Evolutionary conservation across 2,113 vertebrate species (phyloP).

Genomic region (Hypomesus transpacificus): DNA sequence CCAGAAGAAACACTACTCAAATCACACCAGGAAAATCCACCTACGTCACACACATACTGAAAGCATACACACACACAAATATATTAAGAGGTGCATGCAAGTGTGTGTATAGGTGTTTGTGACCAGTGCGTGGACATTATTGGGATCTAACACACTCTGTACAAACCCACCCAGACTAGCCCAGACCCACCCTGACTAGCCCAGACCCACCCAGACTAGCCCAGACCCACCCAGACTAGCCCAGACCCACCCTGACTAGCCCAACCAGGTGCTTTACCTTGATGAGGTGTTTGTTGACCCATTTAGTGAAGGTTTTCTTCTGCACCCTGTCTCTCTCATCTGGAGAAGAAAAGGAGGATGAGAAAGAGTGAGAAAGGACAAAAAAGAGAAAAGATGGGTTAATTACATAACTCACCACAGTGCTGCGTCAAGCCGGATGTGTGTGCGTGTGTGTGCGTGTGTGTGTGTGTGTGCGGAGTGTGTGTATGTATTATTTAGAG

Average conservation of each 20-base stretch:
- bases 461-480: not conserved
- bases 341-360: conserved; percentile 65
- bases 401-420: conserved; percentile 24
- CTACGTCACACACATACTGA: not conserved
- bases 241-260: no score
- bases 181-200: no score
- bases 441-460: not conserved
- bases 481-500: conserved; percentile 23
- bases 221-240: no score
- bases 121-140: no score
- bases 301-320: conserved; percentile 99
- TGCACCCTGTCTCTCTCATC: conserved; percentile 98
- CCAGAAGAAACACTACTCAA: not conserved
- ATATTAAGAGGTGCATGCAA: not conserved
- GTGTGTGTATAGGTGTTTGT: not conserved
- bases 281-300: conserved; percentile 99
- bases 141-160: no score
- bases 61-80: not conserved
- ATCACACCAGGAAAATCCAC: not conserved
- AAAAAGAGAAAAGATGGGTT: conserved; percentile 19
- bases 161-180: no score
- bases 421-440: conserved; percentile 10
- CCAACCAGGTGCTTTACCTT: conserved; percentile 76
- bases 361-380: not conserved
- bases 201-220: no score